Evolutionary conservation across 2,797 vertebrate genomes (phyloP), one percentile per base, ranked within the genome.

Genomic region (Malurus leucopterus): DNA sequence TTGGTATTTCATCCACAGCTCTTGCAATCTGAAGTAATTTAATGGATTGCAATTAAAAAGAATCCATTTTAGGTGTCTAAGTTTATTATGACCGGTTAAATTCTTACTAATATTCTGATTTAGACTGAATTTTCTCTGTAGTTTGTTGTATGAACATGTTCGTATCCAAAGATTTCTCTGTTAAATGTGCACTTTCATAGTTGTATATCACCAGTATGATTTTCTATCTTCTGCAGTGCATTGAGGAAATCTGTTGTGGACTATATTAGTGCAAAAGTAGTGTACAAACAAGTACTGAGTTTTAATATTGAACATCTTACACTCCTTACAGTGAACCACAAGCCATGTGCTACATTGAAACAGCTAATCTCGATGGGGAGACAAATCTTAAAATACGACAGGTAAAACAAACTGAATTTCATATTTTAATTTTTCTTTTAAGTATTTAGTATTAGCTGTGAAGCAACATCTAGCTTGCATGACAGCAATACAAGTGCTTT

Each of bases 291-390:
- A 46, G 23, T 75, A 88, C 13, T 72, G 44, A 51, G 11, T 69
- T 65, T 22, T 93, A 86, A 87, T 65, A 36, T 1, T 64, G 62
- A 29, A 43, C 46, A 75, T 59, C 21, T 76, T 93, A 9, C 90
- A 54, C 50, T 93, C 69, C 88, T 82, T 79, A 49, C 96, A 99
- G 99, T 92, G 99, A 99, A 92, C 99, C 99, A n/a, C 99, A 99
- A 96, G 99, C 99, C 67, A 99, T 99, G 99, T 99, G 99, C 93
- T 99, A 99, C 91, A 98, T 98, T 22, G 99, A 99, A 97, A 99
- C 99, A 51, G 98, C 99, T 64, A 99, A 99, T 96, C 98, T 99
- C 4, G 99, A 99, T 19, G 99, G 99, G 64, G 99, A 99, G 96
- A 99, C 99, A 0, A 99, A 99, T 96, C 98, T 99, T 91, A 99